Base-by-base conservation (phyloP, 2,888 invertebrate genomes). In the Xestia ashworthii region DNA sequence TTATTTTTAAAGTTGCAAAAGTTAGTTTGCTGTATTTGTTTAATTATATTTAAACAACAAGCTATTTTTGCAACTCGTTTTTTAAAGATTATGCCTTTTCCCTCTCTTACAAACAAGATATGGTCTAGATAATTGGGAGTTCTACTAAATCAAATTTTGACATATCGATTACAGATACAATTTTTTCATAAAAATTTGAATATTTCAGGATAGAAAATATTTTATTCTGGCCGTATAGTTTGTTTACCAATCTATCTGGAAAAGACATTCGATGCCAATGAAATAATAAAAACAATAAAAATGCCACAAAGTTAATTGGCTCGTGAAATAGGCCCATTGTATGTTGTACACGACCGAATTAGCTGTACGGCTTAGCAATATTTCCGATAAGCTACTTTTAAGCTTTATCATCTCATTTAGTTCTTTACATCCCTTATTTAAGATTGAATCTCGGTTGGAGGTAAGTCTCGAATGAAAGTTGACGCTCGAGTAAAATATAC, bases 261-360 rank as follows among this genome's bases (percentile, higher is more conserved):
- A 75, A 76, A 83, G 82, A 86, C 78, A 85, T 84, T 77, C 68
- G 71, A 81, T 76, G 86, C 88, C 76, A 78, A 75, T 32, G 65
- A 79, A 83, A 84, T 87, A 84, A 86, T 87, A 84, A 85, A 71
- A 88, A 82, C 86, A 88, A 89, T 80, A 89, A 93, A 94, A 93
- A 88, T 89, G 90, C 91, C 91, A 93, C 92, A 91, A 95, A 94
- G 92, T 93, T 90, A 94, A 95, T 93, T 92, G 94, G 94, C 89
- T 92, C 95, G 95, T 95, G 95, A 95, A 95, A 95, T 95, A 94
- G 93, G 93, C 82, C 95, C 95, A 95, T 95, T 95, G 95, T 95
- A 93, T 88, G 89, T 92, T 91, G 91, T 93, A 93, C 92, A 88
- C 92, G 93, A 94, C 93, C 92, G 94, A 95, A 95, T 95, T 95